Evolutionary conservation across 2,797 vertebrate species (phyloP), one percentile per base, ranked within the genome.

Genomic region (Bovichtus variegatus): DNA sequence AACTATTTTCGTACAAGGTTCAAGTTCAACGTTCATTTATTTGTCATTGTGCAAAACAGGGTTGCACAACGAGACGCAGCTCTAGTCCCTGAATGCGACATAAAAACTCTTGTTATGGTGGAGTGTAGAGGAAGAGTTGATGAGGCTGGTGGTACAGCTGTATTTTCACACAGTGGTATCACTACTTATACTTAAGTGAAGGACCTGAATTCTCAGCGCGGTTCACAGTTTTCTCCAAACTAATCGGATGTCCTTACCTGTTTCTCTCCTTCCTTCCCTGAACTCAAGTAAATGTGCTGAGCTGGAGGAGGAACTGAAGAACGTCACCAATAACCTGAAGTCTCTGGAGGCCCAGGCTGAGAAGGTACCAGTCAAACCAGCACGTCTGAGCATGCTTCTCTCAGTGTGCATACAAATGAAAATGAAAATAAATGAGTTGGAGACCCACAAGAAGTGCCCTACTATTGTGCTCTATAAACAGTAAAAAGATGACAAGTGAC

Each of bases 281-380:
- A 55, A 67, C 78, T 71, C 9, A 19, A 99, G 98, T 94, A 99
- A 99, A 97, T 99, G 97, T 94, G 96, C 97, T 78, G 97, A 99
- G 90, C 96, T 99, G 95, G 98, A 99, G 95, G 98, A 99, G 73
- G 97, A 99, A 84, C 96, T 99, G 96, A 99, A 99, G 97, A 99
- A 97, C 88, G 97, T 99, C 61, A 90, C 97, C 93, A 99, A 99
- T 95, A 99, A 98, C 96, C 95, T 99, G 96, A 99, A 99, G 97
- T 99, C 98, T 92, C 97, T 99, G 97, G 98, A 99, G 96, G 98
- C 98, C 96, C 98, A 99, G 97, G 98, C 98, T 91, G 98, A 99
- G 96, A 99, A 99, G 98, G 98, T 99, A 97, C n/a, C n/a, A n/a
- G n/a, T 44, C 38, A 25, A 40, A 55, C 27, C 16, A 36, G 15